These are phyloP conservation scores for Psittacula echo DNA, from an alignment of 2,797 vertebrate genomes.

Conservation along the genomic window DNA sequence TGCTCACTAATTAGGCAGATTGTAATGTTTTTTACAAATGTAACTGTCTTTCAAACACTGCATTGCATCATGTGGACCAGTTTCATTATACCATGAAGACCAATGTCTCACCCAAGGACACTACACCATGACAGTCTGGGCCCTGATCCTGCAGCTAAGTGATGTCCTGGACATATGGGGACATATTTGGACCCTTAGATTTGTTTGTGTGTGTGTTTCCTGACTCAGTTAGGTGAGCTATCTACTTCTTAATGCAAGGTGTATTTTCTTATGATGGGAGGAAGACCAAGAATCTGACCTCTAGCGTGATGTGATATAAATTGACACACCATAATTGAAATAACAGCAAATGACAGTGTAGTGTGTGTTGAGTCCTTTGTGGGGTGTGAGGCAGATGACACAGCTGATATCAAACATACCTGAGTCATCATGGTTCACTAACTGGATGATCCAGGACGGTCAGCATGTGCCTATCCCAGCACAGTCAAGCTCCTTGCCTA, in stretches of 20 bases:
- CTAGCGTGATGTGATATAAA: background rate
- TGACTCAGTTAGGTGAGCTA: rapidly evolving
- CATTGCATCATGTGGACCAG: rapidly evolving
- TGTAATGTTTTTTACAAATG: background rate
- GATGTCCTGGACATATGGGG: rapidly evolving
- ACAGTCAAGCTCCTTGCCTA: rapidly evolving
- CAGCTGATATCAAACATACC: background rate
- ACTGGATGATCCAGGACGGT: background rate
- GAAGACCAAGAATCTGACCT: background rate
- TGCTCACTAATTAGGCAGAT: background rate
- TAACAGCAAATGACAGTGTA: background rate
- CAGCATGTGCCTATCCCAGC: background rate
- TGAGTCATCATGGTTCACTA: background rate
- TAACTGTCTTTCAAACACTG: background rate
- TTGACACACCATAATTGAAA: background rate
- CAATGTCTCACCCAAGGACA: background rate
- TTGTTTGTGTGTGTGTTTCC: background rate
- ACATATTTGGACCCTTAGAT: background rate
- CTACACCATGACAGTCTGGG: rapidly evolving
- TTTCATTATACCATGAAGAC: background rate
- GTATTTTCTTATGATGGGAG: background rate
- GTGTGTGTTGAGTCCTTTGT: background rate
- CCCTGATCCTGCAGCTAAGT: background rate
- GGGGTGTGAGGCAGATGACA: background rate
- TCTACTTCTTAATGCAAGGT: background rate